Conservation (phyloP, 2,888 invertebrate genomes). For the Drosophila percnosoma region DNA sequence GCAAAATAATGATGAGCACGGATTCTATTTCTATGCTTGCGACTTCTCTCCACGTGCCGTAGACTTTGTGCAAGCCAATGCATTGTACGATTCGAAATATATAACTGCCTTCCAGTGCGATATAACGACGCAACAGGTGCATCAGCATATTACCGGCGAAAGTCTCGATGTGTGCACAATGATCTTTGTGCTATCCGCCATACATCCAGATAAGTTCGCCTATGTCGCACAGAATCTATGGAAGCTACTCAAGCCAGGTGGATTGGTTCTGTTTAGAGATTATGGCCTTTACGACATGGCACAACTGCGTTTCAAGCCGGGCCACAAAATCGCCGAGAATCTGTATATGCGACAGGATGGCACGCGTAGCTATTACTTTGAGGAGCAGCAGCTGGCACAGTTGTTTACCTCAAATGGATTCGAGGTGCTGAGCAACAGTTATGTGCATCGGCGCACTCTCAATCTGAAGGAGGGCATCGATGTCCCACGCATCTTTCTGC, state of each 20-base stretch:
- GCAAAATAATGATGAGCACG: slow-evolving; percentile 75
- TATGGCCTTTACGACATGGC: slow-evolving; percentile 98
- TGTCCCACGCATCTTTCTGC: slow-evolving; percentile 96
- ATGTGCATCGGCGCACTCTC: slow-evolving; percentile 94
- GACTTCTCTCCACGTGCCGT: slow-evolving; percentile 97
- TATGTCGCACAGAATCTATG: slow-evolving; percentile 88
- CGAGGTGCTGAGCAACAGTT: slow-evolving; percentile 88
- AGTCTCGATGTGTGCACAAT: slow-evolving; percentile 93
- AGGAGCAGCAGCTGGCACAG: slow-evolving; percentile 88
- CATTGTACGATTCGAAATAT: slow-evolving; percentile 87
- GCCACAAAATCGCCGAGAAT: slow-evolving; percentile 95
- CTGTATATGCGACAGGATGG: slow-evolving; percentile 99
- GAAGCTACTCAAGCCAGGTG: slow-evolving; percentile 89
- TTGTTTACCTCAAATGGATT: slow-evolving; percentile 91
- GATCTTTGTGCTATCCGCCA: slow-evolving; percentile 97
- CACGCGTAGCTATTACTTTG: slow-evolving; percentile 94
- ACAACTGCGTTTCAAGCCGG: slow-evolving; percentile 96
- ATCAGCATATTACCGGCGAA: slow-evolving; percentile 85
- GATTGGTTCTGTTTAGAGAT: slow-evolving; percentile 94
- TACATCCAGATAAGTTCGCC: slow-evolving; percentile 93
- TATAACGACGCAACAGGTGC: slow-evolving; percentile 89
- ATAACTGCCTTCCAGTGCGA: slow-evolving; percentile 94
- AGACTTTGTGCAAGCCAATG: slow-evolving; percentile 91
- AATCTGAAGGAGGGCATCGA: slow-evolving; percentile 96
- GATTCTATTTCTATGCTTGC: slow-evolving; percentile 93